These are phyloP conservation scores for Harmothoe impar DNA, from an alignment of 2,888 invertebrate genomes.

Conservation along the genomic window DNA sequence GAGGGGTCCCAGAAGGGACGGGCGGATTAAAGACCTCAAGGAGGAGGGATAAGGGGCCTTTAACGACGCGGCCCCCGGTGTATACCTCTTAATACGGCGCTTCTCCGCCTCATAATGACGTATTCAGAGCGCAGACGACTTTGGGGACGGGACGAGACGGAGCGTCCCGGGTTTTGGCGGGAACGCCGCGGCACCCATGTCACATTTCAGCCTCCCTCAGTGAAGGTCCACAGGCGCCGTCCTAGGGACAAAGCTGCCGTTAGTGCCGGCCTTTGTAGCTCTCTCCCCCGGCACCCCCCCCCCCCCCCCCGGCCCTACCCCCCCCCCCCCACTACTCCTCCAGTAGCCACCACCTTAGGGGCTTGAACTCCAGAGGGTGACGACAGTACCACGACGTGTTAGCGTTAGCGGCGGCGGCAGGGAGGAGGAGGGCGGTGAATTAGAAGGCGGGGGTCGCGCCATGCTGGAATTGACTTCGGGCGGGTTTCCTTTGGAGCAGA, in stretches of 20 bases:
- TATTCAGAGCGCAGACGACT: conserved; percentile 48
- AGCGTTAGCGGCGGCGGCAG: too few relatives aligned
- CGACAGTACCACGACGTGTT: too few relatives aligned
- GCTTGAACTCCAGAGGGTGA: background rate
- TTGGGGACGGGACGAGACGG: background rate
- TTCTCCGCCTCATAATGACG: conserved; percentile 54
- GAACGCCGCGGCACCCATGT: too few relatives aligned
- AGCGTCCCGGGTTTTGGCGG: too few relatives aligned
- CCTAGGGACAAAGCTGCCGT: too few relatives aligned
- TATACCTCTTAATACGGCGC: conserved; percentile 41
- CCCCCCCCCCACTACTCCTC: background rate
- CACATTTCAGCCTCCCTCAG: too few relatives aligned
- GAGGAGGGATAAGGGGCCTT: background rate
- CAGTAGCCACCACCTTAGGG: background rate
- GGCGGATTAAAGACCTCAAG: background rate
- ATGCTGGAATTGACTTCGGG: background rate
- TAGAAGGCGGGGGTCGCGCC: background rate
- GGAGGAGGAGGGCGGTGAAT: background rate
- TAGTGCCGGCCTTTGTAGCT: background rate
- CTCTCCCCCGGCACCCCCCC: background rate
- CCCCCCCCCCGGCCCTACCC: background rate
- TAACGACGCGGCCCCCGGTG: conserved; percentile 37
- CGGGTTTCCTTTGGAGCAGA: background rate
- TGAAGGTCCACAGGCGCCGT: too few relatives aligned
- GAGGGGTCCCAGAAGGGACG: too few relatives aligned